Evolutionary conservation across 1,140 invertebrate species (phyloP), one percentile per base, ranked within the genome.

Genomic region (Microplitis mediator): DNA sequence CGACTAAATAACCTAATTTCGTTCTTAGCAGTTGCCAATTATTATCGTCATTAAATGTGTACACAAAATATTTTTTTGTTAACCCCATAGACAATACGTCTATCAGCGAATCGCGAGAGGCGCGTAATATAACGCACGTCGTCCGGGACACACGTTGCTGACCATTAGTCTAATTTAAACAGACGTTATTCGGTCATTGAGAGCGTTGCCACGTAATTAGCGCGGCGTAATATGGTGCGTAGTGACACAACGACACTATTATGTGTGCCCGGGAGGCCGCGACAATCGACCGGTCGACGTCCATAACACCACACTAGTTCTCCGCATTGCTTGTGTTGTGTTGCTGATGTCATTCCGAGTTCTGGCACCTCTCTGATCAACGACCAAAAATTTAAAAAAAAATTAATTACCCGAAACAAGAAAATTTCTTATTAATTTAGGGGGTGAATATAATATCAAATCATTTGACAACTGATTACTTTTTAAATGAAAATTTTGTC

Each of bases 181-280:
- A 69, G 76, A 80, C 80, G 76, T 80, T 84, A 82, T 75, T 78
- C 74, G 81, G 75, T 73, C 76, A 77, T 79, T 75, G 77, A 73
- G 65, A 64, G 77, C 80, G 74, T 84, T 83, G 80, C 79, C 83
- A 82, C 78, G 77, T 82, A 85, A 86, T 86, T 85, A 86, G 78
- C 76, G 51, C 76, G 66, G 75, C 76, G 78, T 84, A 85, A 83
- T 84, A 78, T 79, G 77, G 76, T 80, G 79, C 81, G 77, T 80
- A 81, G 78, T 80, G 78, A 76, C 70, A 76, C 77, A 80, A 81
- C 78, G 77, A 79, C 77, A 77, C 77, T 77, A 78, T 77, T 77
- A 76, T 74, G 62, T 63, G 64, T 56, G 36, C 63, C 69, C 31
- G 52, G 60, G 58, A 56, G 52, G 65, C 51, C 51, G 60, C 60